Evolutionary conservation across 2,888 invertebrate genomes (phyloP).

Genomic region (Cremastobaeus sp.): DNA sequence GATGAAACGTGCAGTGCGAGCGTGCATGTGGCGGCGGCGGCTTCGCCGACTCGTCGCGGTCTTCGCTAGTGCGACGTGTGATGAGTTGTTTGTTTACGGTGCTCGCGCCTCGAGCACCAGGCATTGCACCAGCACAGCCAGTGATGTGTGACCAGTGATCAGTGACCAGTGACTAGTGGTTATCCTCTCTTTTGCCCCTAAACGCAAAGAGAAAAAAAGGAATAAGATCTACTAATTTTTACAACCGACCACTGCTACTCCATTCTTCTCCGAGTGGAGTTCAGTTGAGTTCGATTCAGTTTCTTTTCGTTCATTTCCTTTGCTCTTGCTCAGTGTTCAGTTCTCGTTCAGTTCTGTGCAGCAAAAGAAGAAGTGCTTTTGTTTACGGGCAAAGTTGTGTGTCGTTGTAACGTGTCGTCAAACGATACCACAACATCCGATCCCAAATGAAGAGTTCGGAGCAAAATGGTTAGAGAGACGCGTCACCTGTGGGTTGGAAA

Average conservation of each 20-base stretch:
- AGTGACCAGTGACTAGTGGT: conserved; percentile 37
- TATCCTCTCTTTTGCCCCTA: not conserved
- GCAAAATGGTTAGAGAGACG: conserved; percentile 99
- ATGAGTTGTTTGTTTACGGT: not conserved
- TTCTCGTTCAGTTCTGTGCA: conserved; percentile 16
- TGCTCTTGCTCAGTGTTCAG: conserved; percentile 20
- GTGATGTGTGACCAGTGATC: conserved; percentile 10
- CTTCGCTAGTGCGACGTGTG: conserved; percentile 31
- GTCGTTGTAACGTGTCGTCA: conserved; percentile 78
- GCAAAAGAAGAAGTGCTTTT: conserved; percentile 19
- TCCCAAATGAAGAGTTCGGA: conserved; percentile 95
- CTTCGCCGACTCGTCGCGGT: conserved; percentile 37
- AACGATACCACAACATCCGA: conserved; percentile 79
- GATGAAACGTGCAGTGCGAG: conserved; percentile 42
- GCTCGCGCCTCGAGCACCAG: not conserved
- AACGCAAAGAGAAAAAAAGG: not conserved
- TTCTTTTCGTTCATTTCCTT: conserved; percentile 2
- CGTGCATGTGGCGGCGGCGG: conserved; percentile 33
- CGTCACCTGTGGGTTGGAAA: conserved; percentile 99
- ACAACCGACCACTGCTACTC: not conserved
- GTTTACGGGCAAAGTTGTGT: conserved; percentile 74
- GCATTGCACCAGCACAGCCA: not conserved
- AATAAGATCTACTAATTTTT: conserved; percentile 11
- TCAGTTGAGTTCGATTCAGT: conserved; percentile 25
- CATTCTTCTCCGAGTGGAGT: not conserved